Evolutionary conservation across 2,797 vertebrate genomes (phyloP).

Genomic region (Cossypha dichroa): DNA sequence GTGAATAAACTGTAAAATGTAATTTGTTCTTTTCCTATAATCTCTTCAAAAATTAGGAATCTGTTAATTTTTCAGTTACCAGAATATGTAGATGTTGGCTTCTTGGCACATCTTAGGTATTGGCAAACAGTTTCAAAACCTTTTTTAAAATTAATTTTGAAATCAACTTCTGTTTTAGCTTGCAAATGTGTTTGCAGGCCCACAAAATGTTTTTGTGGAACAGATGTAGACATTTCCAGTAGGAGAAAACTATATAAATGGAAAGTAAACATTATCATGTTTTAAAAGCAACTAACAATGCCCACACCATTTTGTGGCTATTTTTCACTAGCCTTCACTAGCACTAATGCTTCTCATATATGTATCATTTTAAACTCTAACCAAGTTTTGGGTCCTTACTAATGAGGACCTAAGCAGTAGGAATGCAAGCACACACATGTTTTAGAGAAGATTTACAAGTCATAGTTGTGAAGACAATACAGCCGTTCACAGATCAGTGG

Average conservation of each 20-base stretch:
- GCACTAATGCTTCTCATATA: not conserved
- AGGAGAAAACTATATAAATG: not conserved
- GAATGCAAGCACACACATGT: not conserved
- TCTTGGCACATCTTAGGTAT: not conserved
- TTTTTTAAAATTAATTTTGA: not conserved
- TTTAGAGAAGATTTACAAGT: conserved; percentile 69
- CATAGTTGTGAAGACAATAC: conserved; percentile 52
- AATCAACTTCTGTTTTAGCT: not conserved
- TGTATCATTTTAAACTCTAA: not conserved
- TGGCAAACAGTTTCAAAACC: not conserved
- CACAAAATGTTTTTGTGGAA: not conserved
- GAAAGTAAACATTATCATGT: not conserved
- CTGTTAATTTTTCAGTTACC: not conserved
- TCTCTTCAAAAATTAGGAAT: not conserved
- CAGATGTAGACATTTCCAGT: not conserved
- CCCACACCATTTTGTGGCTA: not conserved
- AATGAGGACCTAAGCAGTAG: not conserved
- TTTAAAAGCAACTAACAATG: not conserved
- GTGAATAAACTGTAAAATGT: not conserved
- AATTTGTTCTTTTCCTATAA: not conserved
- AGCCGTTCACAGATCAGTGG: conserved; percentile 76
- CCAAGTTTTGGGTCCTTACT: not conserved
- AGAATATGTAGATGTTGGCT: not conserved
- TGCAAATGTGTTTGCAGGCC: not conserved
- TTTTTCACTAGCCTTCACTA: not conserved